These are phyloP conservation scores for Pocota personata DNA, from an alignment of 2,888 invertebrate species.

Conservation along the genomic window DNA sequence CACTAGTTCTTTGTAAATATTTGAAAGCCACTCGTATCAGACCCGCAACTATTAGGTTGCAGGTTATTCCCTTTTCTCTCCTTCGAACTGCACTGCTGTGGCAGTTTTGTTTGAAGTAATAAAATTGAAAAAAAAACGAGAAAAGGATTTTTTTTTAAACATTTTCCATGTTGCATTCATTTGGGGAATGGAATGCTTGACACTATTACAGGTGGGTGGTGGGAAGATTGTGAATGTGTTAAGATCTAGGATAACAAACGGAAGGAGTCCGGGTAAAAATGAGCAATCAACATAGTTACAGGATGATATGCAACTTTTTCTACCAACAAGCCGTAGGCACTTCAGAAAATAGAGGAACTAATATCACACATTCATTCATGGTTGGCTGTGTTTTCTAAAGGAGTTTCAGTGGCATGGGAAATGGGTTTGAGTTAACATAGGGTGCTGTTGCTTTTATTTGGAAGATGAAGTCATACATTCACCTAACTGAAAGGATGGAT, in stretches of 20 bases:
- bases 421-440: too few relatives aligned
- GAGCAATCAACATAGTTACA: background rate
- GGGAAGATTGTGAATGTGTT: background rate
- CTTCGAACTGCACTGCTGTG: background rate
- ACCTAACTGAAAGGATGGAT: too few relatives aligned
- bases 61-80: background rate
- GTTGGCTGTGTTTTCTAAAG: background rate
- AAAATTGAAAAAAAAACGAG: constrained; percentile 21
- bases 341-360: constrained; percentile 8
- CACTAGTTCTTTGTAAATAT: constrained; percentile 60
- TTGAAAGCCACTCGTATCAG: constrained; percentile 52
- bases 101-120: constrained; percentile 12
- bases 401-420: background rate
- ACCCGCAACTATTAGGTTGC: constrained; percentile 32
- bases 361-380: background rate
- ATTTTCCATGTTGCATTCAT: constrained; percentile 24
- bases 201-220: constrained; percentile 31
- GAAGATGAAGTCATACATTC: too few relatives aligned
- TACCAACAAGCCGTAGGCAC: background rate
- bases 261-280: too few relatives aligned
- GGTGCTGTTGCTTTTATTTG: too few relatives aligned
- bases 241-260: constrained; percentile 11
- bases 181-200: constrained; percentile 40
- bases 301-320: background rate
- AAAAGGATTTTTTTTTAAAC: background rate